Evolutionary conservation across 1,140 invertebrate genomes (phyloP).

Genomic region (Drosophila leontia): DNA sequence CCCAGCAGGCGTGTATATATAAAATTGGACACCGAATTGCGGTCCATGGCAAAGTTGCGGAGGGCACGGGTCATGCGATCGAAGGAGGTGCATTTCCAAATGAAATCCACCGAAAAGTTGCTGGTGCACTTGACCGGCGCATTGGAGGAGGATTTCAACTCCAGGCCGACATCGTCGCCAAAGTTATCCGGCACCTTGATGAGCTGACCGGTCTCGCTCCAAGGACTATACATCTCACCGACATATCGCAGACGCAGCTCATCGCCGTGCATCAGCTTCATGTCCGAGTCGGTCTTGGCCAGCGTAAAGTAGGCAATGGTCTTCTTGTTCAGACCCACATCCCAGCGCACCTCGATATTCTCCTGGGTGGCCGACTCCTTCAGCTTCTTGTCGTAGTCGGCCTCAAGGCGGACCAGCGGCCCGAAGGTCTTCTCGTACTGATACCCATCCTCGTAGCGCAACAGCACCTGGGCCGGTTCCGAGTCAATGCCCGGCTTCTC

Average conservation of each 20-base stretch:
- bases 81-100: conserved; percentile 99
- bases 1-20: conserved; percentile 98
- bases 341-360: conserved; percentile 99
- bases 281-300: conserved; percentile 98
- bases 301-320: conserved; percentile 98
- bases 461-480: conserved; percentile 97
- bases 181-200: conserved; percentile 99
- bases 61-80: conserved; percentile 98
- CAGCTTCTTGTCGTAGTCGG: conserved; percentile 98
- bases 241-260: conserved; percentile 97
- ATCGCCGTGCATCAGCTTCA: conserved; percentile 99
- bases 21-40: conserved; percentile 97
- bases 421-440: conserved; percentile 99
- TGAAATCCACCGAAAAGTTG: conserved; percentile 99
- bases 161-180: conserved; percentile 98
- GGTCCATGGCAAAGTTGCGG: conserved; percentile 98
- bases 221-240: conserved; percentile 96
- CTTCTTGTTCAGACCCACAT: conserved; percentile 99
- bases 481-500: conserved; percentile 99
- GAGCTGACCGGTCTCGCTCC: conserved; percentile 98
- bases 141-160: conserved; percentile 95
- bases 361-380: conserved; percentile 99
- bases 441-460: conserved; percentile 99
- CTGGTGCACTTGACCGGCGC: conserved; percentile 96
- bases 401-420: conserved; percentile 98